Evolutionary conservation across 2,888 invertebrate genomes (phyloP).

Genomic region (Eupithecia tripunctaria): DNA sequence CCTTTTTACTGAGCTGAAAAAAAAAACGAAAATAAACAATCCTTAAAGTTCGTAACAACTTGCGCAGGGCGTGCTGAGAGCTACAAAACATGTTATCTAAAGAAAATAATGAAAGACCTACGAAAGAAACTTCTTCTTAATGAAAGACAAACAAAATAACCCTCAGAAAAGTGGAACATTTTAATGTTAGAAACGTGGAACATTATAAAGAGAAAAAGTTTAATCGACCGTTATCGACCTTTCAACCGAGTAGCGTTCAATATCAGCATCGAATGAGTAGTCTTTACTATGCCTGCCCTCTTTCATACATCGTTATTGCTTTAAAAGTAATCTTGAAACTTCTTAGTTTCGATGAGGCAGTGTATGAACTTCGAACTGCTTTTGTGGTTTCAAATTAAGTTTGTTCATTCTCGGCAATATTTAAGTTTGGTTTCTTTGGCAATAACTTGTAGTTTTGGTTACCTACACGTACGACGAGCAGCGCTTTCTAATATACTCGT

Average conservation of each 20-base stretch:
- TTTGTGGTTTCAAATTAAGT: conserved; percentile 4
- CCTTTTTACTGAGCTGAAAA: conserved; percentile 81
- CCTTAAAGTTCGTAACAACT: background rate
- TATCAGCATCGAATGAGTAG: background rate
- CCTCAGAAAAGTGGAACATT: background rate
- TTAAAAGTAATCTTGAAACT: conserved; percentile 7
- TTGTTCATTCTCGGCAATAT: background rate
- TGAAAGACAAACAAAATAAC: background rate
- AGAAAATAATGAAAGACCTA: background rate
- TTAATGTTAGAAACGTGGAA: background rate
- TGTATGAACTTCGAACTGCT: conserved; percentile 9
- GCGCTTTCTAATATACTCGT: no score
- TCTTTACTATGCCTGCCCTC: background rate
- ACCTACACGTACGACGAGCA: background rate
- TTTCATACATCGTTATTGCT: background rate
- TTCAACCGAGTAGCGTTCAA: background rate
- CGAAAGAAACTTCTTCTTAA: no score
- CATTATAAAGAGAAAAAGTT: background rate
- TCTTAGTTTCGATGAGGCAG: background rate
- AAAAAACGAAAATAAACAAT: background rate
- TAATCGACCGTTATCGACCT: background rate
- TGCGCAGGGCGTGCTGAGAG: background rate
- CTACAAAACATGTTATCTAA: background rate
- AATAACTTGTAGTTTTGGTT: background rate
- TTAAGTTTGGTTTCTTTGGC: background rate